Evolutionary conservation across 1,140 invertebrate species (phyloP).

Genomic region (Nasonia vitripennis): DNA sequence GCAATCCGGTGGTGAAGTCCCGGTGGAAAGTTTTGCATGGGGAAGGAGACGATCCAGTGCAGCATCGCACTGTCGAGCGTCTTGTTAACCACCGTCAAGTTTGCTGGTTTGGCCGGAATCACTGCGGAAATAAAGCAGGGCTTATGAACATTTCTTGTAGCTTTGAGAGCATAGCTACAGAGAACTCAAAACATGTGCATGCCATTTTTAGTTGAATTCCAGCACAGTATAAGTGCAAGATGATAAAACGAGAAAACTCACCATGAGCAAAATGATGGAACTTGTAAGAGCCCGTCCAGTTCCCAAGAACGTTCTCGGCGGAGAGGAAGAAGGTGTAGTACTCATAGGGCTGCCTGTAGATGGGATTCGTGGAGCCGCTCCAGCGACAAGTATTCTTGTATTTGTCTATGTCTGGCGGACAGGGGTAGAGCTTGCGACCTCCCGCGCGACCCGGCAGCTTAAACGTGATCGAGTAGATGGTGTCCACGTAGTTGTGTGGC

Average conservation of each 20-base stretch:
- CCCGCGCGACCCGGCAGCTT: conserved; percentile 69
- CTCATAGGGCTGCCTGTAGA: conserved; percentile 78
- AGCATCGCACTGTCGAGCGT: conserved; percentile 77
- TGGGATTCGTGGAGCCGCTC: conserved; percentile 76
- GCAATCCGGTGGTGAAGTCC: conserved; percentile 78
- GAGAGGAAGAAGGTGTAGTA: conserved; percentile 76
- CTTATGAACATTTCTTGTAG: no score
- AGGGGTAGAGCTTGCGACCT: conserved; percentile 63
- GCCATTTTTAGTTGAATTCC: no score
- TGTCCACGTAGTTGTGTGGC: conserved; percentile 74
- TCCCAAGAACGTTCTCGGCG: conserved; percentile 77
- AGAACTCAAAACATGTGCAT: no score
- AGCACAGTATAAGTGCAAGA: no score
- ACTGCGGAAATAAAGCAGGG: conserved; percentile 70
- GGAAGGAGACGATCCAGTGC: conserved; percentile 77
- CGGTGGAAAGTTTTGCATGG: conserved; percentile 77
- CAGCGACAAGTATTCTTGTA: conserved; percentile 73
- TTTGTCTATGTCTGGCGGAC: conserved; percentile 59
- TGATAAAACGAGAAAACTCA: conserved; percentile 57
- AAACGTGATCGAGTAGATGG: conserved; percentile 77
- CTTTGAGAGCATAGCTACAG: no score
- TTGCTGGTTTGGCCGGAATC: conserved; percentile 77
- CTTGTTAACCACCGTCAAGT: conserved; percentile 76
- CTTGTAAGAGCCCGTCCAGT: conserved; percentile 70
- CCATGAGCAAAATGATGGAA: conserved; percentile 80